Conservation (phyloP, 2,797 vertebrate genomes). For the Setipinna tenuifilis region DNA sequence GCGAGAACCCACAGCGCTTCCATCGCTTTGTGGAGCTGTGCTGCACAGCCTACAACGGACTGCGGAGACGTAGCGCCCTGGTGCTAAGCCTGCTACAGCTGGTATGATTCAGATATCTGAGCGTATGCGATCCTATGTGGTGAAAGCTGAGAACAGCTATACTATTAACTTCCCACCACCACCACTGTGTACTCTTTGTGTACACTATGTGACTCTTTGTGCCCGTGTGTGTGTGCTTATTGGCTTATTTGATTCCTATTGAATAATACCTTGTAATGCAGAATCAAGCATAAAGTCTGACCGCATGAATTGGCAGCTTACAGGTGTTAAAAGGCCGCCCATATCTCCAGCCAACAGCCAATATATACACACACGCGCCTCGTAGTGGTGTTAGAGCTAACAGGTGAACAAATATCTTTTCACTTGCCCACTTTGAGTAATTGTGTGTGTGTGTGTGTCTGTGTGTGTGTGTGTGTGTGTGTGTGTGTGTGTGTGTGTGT, state of each 20-base stretch:
- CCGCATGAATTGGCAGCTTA: neutral
- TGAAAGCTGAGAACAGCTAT: neutral
- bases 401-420: neutral
- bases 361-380: neutral
- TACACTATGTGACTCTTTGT: too few relatives aligned
- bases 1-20: constrained; percentile 79
- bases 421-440: constrained; percentile 36
- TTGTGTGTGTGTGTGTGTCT: constrained; percentile 46
- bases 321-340: neutral
- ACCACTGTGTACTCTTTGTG: too few relatives aligned
- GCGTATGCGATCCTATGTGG: neutral
- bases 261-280: too few relatives aligned
- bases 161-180: neutral
- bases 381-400: neutral
- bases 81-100: constrained; percentile 86
- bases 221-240: too few relatives aligned
- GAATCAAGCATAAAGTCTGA: too few relatives aligned
- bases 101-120: constrained; percentile 69
- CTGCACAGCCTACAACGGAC: constrained; percentile 85
- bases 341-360: neutral
- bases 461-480: constrained; percentile 16
- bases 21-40: constrained; percentile 91
- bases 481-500: too few relatives aligned
- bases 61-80: constrained; percentile 79
- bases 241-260: too few relatives aligned